A percentile compares a stretch with the other conserved stretches of the same genome.
phyloP scores from a whole-genome alignment of 2,888 invertebrate genomes.

The Lacanobia wlatinum region DNA sequence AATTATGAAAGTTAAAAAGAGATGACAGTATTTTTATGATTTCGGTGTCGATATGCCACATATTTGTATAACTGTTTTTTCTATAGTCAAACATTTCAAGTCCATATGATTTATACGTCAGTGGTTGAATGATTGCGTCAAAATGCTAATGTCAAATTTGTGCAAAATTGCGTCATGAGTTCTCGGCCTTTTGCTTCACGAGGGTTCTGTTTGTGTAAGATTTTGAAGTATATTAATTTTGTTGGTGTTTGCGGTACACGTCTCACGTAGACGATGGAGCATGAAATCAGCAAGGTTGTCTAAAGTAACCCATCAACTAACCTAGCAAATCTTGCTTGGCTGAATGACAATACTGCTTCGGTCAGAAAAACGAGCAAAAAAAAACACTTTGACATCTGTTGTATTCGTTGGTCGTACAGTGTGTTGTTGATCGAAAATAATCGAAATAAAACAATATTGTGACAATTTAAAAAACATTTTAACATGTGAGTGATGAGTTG shows the following conservation, averaged over 20 bases:
- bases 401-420: conserved; percentile 41
- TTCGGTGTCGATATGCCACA: no score
- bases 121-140: conserved; percentile 23
- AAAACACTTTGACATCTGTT: conserved; percentile 35
- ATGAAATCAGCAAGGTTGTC: no score
- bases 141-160: conserved; percentile 31
- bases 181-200: conserved; percentile 17
- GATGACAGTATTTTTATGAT: no score
- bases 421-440: conserved; percentile 58
- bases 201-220: background rate
- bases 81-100: no score
- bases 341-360: conserved; percentile 12
- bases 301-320: no score
- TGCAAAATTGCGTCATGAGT: background rate
- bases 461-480: conserved; percentile 81
- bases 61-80: no score
- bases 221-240: background rate
- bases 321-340: conserved; percentile 7
- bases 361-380: background rate
- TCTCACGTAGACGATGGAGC: no score
- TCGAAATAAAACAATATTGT: conserved; percentile 82
- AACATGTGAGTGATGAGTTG: conserved; percentile 91
- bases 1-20: no score
- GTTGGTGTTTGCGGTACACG: background rate
- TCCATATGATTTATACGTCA: no score